Percentiles rank a stretch among this genome's conserved stretches.
phyloP scores from a whole-genome alignment of 2,797 vertebrate genomes.

The Liasis olivaceus region DNA sequence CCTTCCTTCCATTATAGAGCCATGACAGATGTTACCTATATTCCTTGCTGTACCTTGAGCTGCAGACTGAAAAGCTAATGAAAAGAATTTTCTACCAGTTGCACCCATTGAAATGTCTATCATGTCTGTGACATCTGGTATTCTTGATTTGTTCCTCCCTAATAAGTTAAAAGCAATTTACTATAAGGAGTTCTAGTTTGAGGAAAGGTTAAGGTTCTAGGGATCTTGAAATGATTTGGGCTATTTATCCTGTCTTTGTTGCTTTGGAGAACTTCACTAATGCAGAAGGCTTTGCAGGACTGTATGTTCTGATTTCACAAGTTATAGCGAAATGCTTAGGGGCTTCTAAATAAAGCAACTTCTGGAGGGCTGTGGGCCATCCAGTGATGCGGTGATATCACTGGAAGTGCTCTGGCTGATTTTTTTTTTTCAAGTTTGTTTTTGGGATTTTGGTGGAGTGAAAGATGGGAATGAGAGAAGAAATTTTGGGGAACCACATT shows the following conservation, averaged over 20 bases:
- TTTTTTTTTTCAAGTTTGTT: not conserved
- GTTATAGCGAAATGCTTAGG: not conserved
- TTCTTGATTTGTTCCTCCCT: not conserved
- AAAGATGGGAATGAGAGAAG: not conserved
- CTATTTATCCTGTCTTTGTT: not conserved
- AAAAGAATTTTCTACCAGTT: not conserved
- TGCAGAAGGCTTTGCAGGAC: not conserved
- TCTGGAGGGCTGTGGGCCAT: not conserved
- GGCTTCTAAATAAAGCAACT: not conserved
- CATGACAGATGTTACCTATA: not conserved
- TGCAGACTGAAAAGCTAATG: not conserved
- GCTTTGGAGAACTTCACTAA: not conserved
- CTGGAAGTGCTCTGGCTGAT: not conserved
- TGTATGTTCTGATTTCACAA: not conserved
- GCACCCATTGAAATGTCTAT: not conserved
- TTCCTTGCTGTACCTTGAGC: not conserved
- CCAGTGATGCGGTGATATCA: not conserved
- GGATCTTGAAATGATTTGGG: not conserved
- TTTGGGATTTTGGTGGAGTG: not conserved
- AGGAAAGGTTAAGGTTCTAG: not conserved
- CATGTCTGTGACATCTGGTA: not conserved
- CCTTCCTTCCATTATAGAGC: not conserved
- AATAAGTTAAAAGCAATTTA: not conserved
- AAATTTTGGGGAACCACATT: not conserved
- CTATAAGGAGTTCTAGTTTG: not conserved